Evolutionary conservation across 2,113 vertebrate genomes (phyloP).

Genomic region (Lycaon pictus): DNA sequence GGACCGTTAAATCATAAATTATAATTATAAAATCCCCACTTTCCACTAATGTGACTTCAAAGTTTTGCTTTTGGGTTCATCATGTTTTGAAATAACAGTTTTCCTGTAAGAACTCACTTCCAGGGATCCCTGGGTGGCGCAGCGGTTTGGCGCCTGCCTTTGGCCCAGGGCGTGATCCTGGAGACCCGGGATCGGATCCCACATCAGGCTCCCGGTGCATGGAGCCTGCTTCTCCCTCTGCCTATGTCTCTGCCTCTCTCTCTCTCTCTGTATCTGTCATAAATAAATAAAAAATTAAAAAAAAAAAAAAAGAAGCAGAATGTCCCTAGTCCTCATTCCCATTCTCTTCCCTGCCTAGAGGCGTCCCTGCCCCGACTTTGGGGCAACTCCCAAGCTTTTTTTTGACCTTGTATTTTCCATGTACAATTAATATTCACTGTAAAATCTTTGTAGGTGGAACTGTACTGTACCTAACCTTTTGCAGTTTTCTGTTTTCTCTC

Average conservation of each 20-base stretch:
- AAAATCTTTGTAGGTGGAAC: neutral
- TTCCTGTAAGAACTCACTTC: conserved; percentile 1
- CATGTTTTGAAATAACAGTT: neutral
- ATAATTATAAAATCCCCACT: neutral
- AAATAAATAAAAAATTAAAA: too few relatives aligned
- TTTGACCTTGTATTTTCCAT: neutral
- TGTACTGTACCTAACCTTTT: neutral
- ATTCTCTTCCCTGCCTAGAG: neutral
- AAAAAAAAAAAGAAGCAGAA: neutral
- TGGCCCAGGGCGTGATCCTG: too few relatives aligned
- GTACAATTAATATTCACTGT: neutral
- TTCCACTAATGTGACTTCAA: neutral
- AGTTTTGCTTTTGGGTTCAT: neutral
- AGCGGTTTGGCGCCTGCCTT: too few relatives aligned
- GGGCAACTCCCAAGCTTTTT: neutral
- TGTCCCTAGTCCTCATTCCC: neutral
- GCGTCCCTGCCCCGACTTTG: neutral
- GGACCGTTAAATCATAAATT: neutral
- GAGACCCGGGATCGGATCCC: too few relatives aligned
- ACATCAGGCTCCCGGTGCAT: too few relatives aligned
- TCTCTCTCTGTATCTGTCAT: too few relatives aligned
- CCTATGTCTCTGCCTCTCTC: too few relatives aligned
- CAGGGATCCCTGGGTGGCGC: neutral
- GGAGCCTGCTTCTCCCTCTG: too few relatives aligned
- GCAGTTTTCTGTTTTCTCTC: neutral